phyloP scores from a whole-genome alignment of 2,888 invertebrate genomes.

The Lepetodrilus schrolli region DNA sequence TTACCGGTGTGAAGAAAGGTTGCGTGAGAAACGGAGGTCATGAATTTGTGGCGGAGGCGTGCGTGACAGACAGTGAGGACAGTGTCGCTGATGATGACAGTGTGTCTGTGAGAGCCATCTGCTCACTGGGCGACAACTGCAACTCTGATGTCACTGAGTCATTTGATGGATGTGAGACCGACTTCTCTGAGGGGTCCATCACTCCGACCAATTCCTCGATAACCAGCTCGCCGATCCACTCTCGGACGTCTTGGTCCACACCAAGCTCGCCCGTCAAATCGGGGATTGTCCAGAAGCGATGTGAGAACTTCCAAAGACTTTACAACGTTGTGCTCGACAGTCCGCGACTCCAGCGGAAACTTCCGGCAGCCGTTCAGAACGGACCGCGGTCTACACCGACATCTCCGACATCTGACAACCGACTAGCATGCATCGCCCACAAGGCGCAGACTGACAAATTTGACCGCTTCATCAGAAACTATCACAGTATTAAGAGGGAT shows the following conservation, averaged over 20 bases:
- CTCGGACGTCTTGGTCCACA: slow-evolving; percentile 46
- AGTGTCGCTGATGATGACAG: slow-evolving; percentile 38
- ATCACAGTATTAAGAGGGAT: slow-evolving; percentile 44
- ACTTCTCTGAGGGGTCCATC: slow-evolving; percentile 10
- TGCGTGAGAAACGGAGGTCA: background rate
- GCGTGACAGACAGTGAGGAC: slow-evolving; percentile 36
- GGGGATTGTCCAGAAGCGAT: slow-evolving; percentile 58
- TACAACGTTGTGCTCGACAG: slow-evolving; percentile 35
- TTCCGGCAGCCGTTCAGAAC: background rate
- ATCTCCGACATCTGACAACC: slow-evolving; percentile 32
- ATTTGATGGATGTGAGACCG: slow-evolving; percentile 24
- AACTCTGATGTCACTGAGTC: slow-evolving; percentile 35
- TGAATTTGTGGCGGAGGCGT: slow-evolving; percentile 29
- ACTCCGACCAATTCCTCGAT: slow-evolving; percentile 20
- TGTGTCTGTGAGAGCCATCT: slow-evolving; percentile 32
- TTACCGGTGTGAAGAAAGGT: slow-evolving; percentile 44
- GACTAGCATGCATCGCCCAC: background rate
- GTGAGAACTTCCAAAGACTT: slow-evolving; percentile 53
- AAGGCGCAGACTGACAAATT: slow-evolving; percentile 23
- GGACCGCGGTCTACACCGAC: slow-evolving; percentile 38
- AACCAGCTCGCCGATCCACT: slow-evolving; percentile 9
- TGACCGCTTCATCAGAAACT: slow-evolving; percentile 35
- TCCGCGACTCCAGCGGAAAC: background rate
- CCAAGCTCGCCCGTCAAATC: slow-evolving; percentile 58
- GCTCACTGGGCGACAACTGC: slow-evolving; percentile 35